phyloP scores from a whole-genome alignment of 1,140 invertebrate genomes.

The Cylas formicarius region DNA sequence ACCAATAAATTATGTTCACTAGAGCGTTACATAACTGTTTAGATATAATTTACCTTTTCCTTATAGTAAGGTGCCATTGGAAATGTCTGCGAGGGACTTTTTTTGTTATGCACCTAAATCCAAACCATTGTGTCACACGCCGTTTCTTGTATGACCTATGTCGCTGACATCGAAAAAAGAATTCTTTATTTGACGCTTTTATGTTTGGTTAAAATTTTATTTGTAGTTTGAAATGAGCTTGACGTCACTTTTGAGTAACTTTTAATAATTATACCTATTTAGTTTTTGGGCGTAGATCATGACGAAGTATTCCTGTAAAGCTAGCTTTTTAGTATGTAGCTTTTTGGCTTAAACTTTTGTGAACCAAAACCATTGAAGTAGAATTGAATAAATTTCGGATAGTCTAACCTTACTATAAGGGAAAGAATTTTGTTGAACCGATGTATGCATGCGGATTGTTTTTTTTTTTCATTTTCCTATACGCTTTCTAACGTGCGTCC shows the following conservation, averaged over 20 bases:
- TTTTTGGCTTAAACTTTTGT: constrained; percentile 35
- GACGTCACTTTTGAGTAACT: too few species aligned
- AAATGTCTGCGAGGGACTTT: constrained; percentile 36
- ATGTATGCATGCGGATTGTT: constrained; percentile 4
- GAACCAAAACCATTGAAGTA: constrained; percentile 24
- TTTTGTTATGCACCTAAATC: too few species aligned
- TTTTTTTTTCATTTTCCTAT: constrained; percentile 2
- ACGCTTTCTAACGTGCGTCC: too few species aligned
- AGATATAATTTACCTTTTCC: constrained; percentile 34
- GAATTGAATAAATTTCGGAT: constrained; percentile 27
- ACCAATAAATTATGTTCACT: constrained; percentile 34
- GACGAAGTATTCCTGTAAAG: constrained; percentile 31
- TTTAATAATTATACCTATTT: too few species aligned
- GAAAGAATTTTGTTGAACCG: constrained; percentile 40
- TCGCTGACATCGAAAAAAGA: too few species aligned
- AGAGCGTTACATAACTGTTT: constrained; percentile 13
- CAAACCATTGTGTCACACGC: too few species aligned
- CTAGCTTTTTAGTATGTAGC: constrained; percentile 35
- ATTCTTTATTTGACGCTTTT: too few species aligned
- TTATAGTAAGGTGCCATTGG: constrained; percentile 47
- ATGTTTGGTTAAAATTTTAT: too few species aligned
- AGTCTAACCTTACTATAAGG: constrained; percentile 44
- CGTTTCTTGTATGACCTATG: too few species aligned
- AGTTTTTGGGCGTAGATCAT: too few species aligned
- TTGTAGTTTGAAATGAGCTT: too few species aligned